A percentile compares a stretch with the other conserved stretches of the same genome.
phyloP scores from a whole-genome alignment of 2,888 invertebrate genomes.

The Serrognathus titanus region DNA sequence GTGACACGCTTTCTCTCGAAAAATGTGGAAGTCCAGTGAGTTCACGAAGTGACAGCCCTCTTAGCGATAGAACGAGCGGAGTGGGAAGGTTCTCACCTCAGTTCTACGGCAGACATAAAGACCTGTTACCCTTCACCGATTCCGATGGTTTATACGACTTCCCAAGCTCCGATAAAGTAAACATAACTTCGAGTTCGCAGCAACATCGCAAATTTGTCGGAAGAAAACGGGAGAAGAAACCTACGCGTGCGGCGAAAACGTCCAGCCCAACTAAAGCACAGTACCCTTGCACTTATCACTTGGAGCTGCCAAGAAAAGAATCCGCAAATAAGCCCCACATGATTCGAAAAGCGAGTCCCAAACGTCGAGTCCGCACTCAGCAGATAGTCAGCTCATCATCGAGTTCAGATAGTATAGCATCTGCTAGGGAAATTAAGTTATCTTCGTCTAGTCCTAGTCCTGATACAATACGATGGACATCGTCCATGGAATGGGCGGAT shows the following conservation, averaged over 20 bases:
- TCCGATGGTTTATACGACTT: constrained; percentile 79
- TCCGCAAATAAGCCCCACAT: constrained; percentile 37
- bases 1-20: constrained; percentile 53
- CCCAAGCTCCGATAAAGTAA: constrained; percentile 68
- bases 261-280: constrained; percentile 56
- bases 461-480: constrained; percentile 45
- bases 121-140: constrained; percentile 67
- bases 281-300: constrained; percentile 54
- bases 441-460: constrained; percentile 49
- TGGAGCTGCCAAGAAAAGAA: constrained; percentile 59
- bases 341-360: constrained; percentile 57
- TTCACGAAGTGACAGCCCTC: constrained; percentile 74
- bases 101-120: constrained; percentile 65
- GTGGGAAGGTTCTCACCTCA: constrained; percentile 67
- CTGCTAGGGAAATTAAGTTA: constrained; percentile 48
- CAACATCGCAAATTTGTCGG: constrained; percentile 62
- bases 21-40: constrained; percentile 68
- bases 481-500: constrained; percentile 45
- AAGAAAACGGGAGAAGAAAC: constrained; percentile 61
- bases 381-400: constrained; percentile 58
- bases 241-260: constrained; percentile 51
- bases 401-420: constrained; percentile 58
- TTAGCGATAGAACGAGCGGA: constrained; percentile 67
- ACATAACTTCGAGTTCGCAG: constrained; percentile 46
- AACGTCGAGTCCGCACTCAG: constrained; percentile 54